A percentile compares a stretch with the other conserved stretches of the same genome.
Conservation (phyloP, 2,797 vertebrate genomes). For the Enteromius afrohamiltoni region DNA sequence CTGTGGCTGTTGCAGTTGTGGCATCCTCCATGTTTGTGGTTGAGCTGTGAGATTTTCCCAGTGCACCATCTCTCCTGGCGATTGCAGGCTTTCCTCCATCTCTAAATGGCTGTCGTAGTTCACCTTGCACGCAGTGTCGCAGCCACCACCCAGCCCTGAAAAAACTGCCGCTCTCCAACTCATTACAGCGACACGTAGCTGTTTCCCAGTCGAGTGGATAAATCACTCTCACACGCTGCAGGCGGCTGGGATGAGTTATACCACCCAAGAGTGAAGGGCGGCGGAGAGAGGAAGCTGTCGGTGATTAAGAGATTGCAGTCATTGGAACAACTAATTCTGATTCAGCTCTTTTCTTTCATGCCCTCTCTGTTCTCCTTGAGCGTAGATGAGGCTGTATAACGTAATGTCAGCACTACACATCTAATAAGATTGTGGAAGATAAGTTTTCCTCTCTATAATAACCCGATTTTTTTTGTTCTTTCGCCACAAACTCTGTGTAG, state of each 20-base stretch:
- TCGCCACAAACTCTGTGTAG: background rate
- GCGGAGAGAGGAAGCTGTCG: slow-evolving; percentile 16
- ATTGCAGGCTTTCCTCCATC: slow-evolving; percentile 11
- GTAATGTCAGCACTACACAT: slow-evolving; percentile 35
- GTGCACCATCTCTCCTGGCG: slow-evolving; percentile 4
- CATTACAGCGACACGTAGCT: slow-evolving; percentile 43
- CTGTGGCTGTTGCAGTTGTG: background rate
- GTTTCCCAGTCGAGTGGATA: slow-evolving; percentile 48
- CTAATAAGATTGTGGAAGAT: slow-evolving; percentile 20
- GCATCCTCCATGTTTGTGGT: slow-evolving; percentile 7
- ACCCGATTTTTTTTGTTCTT: background rate
- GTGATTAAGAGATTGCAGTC: slow-evolving; percentile 57
- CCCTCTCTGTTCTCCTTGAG: slow-evolving; percentile 15
- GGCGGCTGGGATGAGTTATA: slow-evolving; percentile 45
- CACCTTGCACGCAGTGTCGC: slow-evolving; percentile 34
- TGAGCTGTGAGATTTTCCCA: slow-evolving; percentile 22
- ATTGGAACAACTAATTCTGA: slow-evolving; percentile 48
- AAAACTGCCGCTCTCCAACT: slow-evolving; percentile 44
- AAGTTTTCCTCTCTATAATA: background rate
- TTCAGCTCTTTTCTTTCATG: slow-evolving; percentile 52
- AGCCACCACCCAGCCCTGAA: slow-evolving; percentile 31
- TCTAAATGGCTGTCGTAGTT: slow-evolving; percentile 55
- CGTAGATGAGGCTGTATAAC: slow-evolving; percentile 28
- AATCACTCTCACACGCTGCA: slow-evolving; percentile 57
- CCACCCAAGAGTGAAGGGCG: slow-evolving; percentile 15